phyloP scores from a whole-genome alignment of 2,888 invertebrate species.

The Hedychridium roseum region DNA sequence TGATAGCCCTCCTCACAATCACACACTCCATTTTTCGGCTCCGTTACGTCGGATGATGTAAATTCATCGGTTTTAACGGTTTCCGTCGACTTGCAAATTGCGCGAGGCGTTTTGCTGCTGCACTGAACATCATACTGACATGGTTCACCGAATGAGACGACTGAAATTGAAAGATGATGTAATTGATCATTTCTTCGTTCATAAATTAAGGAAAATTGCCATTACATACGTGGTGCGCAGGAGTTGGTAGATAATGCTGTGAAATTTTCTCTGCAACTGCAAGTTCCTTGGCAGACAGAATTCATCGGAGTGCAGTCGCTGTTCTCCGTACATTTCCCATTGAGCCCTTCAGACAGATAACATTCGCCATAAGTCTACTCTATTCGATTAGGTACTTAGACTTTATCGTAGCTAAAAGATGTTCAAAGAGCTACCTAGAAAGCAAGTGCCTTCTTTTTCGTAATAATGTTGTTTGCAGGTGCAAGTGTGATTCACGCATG shows the following conservation, averaged over 20 bases:
- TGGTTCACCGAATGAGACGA: conserved; percentile 17
- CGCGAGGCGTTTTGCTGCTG: conserved; percentile 5
- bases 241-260: conserved; percentile 14
- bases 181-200: not conserved
- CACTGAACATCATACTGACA: conserved; percentile 44
- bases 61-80: not conserved
- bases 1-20: conserved; percentile 18
- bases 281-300: conserved; percentile 30
- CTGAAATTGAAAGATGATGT: conserved; percentile 21
- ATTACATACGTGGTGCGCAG: conserved; percentile 41
- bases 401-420: too few relatives aligned
- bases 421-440: conserved; percentile 37
- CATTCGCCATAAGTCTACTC: too few relatives aligned
- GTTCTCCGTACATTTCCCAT: conserved; percentile 24
- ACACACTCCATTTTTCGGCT: conserved; percentile 17
- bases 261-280: conserved; percentile 29
- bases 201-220: too few relatives aligned
- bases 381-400: too few relatives aligned
- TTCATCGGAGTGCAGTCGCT: conserved; percentile 25
- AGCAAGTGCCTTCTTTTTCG: conserved; percentile 22
- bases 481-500: conserved; percentile 28
- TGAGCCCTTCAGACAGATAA: conserved; percentile 39
- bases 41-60: not conserved
- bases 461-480: conserved; percentile 30
- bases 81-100: conserved; percentile 17